Percentiles rank a stretch among this genome's conserved stretches.
Conservation (phyloP, 2,113 vertebrate genomes). For the Gracilinanus agilis region DNA sequence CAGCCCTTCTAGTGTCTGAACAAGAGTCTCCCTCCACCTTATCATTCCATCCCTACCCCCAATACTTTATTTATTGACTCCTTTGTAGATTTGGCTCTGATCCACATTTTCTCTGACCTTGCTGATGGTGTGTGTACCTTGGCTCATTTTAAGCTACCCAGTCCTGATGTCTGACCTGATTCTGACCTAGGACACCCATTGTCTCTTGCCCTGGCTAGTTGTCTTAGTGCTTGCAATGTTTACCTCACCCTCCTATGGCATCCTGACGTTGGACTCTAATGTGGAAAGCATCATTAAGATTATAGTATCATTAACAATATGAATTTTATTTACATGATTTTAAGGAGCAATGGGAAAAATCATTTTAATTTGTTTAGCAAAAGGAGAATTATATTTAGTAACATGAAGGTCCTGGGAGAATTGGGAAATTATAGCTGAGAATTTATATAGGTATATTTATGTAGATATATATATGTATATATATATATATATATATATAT, state of each 20-base stretch:
- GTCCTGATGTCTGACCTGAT: neutral
- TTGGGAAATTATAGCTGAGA: neutral
- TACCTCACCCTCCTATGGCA: neutral
- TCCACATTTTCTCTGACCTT: neutral
- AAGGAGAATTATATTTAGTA: neutral
- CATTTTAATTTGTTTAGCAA: neutral
- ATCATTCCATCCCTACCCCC: no score
- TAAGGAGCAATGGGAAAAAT: neutral
- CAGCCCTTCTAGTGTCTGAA: neutral
- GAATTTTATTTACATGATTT: neutral
- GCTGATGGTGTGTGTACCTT: neutral
- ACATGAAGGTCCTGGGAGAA: neutral
- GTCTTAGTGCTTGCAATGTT: neutral
- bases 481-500: no score
- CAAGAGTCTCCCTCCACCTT: neutral
- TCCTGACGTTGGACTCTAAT: neutral
- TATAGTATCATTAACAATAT: neutral
- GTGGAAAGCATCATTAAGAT: neutral
- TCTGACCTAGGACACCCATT: neutral
- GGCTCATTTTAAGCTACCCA: neutral
- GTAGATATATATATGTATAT: no score
- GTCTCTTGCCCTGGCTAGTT: neutral
- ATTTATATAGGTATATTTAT: neutral
- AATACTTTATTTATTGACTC: no score
- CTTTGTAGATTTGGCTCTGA: no score